These are phyloP conservation scores for Geotrypetes seraphini DNA, from an alignment of 2,797 vertebrate species.

Conservation along the genomic window DNA sequence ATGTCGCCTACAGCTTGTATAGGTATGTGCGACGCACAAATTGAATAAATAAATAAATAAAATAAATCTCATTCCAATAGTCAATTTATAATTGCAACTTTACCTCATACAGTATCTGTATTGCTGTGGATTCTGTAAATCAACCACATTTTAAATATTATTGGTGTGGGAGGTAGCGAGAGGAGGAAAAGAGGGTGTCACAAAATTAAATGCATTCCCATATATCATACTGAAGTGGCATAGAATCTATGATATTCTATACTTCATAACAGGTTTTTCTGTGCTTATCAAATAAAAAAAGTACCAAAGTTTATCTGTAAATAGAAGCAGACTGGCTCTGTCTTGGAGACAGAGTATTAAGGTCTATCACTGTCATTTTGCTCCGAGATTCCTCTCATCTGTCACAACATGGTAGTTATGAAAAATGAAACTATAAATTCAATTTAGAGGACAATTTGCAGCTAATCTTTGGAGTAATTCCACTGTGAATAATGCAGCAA, in stretches of 20 bases:
- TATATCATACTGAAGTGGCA: conserved; percentile 6
- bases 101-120: no score
- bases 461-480: conserved; percentile 70
- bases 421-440: conserved; percentile 73
- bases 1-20: no score
- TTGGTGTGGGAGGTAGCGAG: no score
- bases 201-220: no score
- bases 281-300: conserved; percentile 49
- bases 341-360: conserved; percentile 33
- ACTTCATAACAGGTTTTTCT: conserved; percentile 37
- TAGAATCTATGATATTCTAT: conserved; percentile 20
- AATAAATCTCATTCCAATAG: no score
- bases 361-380: conserved; percentile 52
- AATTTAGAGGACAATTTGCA: conserved; percentile 69
- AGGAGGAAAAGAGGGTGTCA: no score
- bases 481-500: conserved; percentile 66
- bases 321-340: conserved; percentile 41
- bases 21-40: no score
- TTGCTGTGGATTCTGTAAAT: no score
- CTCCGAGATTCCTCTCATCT: conserved; percentile 49
- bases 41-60: no score
- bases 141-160: no score
- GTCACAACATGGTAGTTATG: conserved; percentile 59
- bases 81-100: no score
- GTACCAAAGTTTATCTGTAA: conserved; percentile 33